Evolutionary conservation across 92 coral and sea anemone species (phyloP).

Genomic region (Actinernus sp.): DNA sequence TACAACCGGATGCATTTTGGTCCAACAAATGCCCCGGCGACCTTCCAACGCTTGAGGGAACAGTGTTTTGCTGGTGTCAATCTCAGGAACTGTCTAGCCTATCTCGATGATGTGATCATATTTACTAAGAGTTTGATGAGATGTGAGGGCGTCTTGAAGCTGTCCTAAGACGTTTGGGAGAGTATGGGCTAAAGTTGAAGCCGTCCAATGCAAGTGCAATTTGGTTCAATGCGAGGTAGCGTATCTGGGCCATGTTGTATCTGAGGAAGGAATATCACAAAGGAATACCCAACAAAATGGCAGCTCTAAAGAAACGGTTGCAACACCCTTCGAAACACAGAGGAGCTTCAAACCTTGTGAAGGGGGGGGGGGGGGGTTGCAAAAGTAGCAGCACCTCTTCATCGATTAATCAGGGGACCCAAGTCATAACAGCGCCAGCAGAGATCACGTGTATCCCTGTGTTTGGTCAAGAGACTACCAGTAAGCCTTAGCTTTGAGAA

Average conservation of each 20-base stretch:
- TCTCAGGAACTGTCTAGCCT: slow-evolving; percentile 21
- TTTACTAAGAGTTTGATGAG: slow-evolving; percentile 20
- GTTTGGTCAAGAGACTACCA: too few species aligned
- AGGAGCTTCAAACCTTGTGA: slow-evolving; percentile 63
- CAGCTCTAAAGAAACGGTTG: slow-evolving; percentile 33
- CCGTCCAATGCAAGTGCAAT: slow-evolving; percentile 52
- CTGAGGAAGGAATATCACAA: slow-evolving; percentile 29
- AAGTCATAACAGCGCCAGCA: too few species aligned
- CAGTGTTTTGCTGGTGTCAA: slow-evolving; percentile 35
- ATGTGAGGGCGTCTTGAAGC: slow-evolving; percentile 26
- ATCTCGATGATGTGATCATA: slow-evolving; percentile 52
- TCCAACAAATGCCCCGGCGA: slow-evolving; percentile 41
- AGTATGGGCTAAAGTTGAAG: slow-evolving; percentile 48
- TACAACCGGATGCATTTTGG: slow-evolving; percentile 72
- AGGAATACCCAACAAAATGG: too few species aligned
- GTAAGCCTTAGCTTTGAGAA: too few species aligned
- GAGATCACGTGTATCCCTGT: too few species aligned
- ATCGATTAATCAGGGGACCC: too few species aligned
- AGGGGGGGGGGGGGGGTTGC: too few species aligned
- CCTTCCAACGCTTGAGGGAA: slow-evolving; percentile 56
- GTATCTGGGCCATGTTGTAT: slow-evolving; percentile 62
- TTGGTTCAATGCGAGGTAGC: slow-evolving; percentile 33
- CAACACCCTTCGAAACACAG: slow-evolving; percentile 15
- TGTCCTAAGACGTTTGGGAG: slow-evolving; percentile 32
- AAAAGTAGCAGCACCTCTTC: too few species aligned